Evolutionary conservation across 2,888 invertebrate species (phyloP).

Genomic region (Ptilodon capucinus): DNA sequence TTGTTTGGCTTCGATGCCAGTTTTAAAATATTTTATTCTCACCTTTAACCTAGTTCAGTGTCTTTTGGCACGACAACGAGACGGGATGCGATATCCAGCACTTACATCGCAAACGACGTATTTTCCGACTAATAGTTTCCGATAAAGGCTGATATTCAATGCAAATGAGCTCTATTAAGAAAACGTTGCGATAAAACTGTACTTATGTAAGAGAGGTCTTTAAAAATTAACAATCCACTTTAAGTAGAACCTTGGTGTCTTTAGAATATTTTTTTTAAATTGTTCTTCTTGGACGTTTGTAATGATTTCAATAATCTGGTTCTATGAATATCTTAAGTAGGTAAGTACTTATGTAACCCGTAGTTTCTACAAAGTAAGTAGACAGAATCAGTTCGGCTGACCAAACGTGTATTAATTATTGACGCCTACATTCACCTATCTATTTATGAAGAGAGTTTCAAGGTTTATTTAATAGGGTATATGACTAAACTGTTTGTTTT

Average conservation of each 20-base stretch:
- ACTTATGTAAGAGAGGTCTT: background rate
- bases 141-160: background rate
- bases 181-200: background rate
- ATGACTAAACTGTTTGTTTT: too few relatives aligned
- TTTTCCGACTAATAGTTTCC: slow-evolving; percentile 4
- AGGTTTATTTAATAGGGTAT: too few relatives aligned
- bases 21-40: slow-evolving; percentile 10
- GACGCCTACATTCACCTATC: too few relatives aligned
- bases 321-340: background rate
- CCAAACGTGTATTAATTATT: too few relatives aligned
- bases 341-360: too few relatives aligned
- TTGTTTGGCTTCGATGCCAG: background rate
- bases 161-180: background rate
- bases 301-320: background rate
- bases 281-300: background rate
- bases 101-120: slow-evolving; percentile 11
- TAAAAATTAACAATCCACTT: too few relatives aligned
- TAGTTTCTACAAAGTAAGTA: too few relatives aligned
- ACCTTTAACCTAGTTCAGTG: slow-evolving; percentile 16
- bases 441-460: too few relatives aligned
- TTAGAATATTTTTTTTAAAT: background rate
- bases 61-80: slow-evolving; percentile 18
- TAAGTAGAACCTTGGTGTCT: too few relatives aligned
- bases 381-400: too few relatives aligned
- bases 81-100: slow-evolving; percentile 12